Evolutionary conservation across 2,113 vertebrate species (phyloP).

Genomic region (Bolborhynchus lineola): DNA sequence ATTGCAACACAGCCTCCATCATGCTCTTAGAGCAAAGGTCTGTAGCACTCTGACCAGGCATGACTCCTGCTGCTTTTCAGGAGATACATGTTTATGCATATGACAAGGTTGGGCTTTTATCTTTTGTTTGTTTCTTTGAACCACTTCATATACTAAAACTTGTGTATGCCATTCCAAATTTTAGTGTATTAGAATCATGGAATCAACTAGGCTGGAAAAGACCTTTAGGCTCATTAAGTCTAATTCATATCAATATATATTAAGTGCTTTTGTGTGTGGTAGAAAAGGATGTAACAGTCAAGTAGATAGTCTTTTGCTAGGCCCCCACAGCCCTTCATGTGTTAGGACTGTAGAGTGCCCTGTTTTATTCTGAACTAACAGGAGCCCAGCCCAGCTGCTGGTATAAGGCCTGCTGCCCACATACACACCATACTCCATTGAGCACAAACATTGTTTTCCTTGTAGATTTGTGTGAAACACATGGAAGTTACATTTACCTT

Average conservation of each 20-base stretch:
- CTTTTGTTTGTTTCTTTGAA: background rate
- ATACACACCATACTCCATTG: background rate
- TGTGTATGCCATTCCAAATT: background rate
- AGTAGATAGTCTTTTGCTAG: background rate
- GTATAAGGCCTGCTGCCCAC: background rate
- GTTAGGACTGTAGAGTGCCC: background rate
- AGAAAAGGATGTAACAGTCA: background rate
- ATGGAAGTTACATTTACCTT: background rate
- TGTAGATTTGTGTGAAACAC: background rate
- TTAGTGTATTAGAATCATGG: background rate
- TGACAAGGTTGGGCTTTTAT: background rate
- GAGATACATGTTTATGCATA: background rate
- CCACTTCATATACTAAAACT: background rate
- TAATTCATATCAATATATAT: background rate
- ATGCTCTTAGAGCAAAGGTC: fast-evolving
- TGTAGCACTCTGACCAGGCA: fast-evolving
- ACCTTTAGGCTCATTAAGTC: background rate
- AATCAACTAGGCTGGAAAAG: background rate
- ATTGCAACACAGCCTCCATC: background rate
- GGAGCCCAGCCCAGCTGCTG: background rate
- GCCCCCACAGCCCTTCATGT: background rate
- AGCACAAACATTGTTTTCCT: background rate
- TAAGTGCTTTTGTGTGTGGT: background rate
- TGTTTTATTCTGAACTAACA: background rate
- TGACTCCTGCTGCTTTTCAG: background rate